phyloP scores from a whole-genome alignment of 2,888 invertebrate genomes.

The Acanthopleura granulata region DNA sequence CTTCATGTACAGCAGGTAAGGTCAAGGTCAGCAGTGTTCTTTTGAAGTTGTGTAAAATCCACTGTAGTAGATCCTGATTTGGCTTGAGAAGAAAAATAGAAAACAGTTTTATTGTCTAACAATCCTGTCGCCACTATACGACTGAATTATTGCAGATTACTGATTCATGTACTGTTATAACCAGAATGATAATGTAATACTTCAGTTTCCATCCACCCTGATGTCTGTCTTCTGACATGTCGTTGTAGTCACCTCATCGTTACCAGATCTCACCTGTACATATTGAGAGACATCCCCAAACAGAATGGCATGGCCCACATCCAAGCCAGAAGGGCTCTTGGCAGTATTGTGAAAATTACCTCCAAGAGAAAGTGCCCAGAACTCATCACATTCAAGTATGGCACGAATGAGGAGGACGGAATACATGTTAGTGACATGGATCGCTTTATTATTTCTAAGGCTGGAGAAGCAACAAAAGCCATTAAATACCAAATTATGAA shows the following conservation, averaged over 20 bases:
- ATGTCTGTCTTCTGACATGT: conserved; percentile 25
- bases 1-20: conserved; percentile 76
- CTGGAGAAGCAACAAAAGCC: conserved; percentile 88
- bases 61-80: too few species aligned
- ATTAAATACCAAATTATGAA: conserved; percentile 90
- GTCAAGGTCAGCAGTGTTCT: too few species aligned
- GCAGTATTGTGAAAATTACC: conserved; percentile 96
- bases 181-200: not conserved
- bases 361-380: conserved; percentile 96
- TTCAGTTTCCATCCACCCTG: not conserved
- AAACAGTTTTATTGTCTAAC: too few species aligned
- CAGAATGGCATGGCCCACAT: conserved; percentile 84
- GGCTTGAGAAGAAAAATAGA: too few species aligned
- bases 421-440: conserved; percentile 90
- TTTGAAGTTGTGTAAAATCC: too few species aligned
- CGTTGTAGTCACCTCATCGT: conserved; percentile 83
- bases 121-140: not conserved
- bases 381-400: conserved; percentile 97
- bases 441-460: conserved; percentile 90
- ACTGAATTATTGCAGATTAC: not conserved
- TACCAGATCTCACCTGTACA: conserved; percentile 87
- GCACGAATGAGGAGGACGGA: conserved; percentile 70
- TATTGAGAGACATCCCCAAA: conserved; percentile 81
- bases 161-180: not conserved
- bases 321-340: conserved; percentile 87